phyloP scores from a whole-genome alignment of 2,797 vertebrate genomes.

The Kryptopterus vitreolus region DNA sequence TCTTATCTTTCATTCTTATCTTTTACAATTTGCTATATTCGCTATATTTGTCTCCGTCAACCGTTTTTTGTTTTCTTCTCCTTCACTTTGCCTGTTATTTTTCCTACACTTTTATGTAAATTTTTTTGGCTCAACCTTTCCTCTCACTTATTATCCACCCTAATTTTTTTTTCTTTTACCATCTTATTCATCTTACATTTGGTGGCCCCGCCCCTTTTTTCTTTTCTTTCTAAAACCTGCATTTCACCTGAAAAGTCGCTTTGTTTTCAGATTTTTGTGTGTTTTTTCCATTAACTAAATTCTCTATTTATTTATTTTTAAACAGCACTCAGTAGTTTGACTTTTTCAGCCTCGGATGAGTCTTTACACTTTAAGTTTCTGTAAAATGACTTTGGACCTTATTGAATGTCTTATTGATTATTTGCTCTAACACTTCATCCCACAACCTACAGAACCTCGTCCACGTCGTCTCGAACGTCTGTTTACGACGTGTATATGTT shows the following conservation, averaged over 20 bases:
- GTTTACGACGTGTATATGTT: slow-evolving; percentile 13
- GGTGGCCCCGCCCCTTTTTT: not conserved
- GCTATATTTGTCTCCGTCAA: no score
- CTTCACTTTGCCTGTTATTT: no score
- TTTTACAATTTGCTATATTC: no score
- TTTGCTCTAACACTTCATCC: not conserved
- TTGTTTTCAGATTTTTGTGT: not conserved
- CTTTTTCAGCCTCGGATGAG: not conserved
- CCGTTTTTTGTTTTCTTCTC: no score
- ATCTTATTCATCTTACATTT: not conserved
- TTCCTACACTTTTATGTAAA: no score
- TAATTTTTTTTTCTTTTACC: not conserved
- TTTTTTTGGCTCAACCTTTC: no score
- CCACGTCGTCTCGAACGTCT: slow-evolving; percentile 1
- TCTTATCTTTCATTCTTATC: no score
- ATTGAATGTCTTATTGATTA: not conserved
- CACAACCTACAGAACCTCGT: not conserved
- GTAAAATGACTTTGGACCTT: not conserved
- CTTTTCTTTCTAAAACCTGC: not conserved
- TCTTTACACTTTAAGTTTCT: not conserved
- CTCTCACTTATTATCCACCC: no score
- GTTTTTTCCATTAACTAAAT: not conserved
- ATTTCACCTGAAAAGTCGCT: not conserved
- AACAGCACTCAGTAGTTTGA: not conserved
- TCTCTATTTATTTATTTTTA: not conserved